Conservation (phyloP, 1,140 invertebrate species). For the Drosophila bipectinata region DNA sequence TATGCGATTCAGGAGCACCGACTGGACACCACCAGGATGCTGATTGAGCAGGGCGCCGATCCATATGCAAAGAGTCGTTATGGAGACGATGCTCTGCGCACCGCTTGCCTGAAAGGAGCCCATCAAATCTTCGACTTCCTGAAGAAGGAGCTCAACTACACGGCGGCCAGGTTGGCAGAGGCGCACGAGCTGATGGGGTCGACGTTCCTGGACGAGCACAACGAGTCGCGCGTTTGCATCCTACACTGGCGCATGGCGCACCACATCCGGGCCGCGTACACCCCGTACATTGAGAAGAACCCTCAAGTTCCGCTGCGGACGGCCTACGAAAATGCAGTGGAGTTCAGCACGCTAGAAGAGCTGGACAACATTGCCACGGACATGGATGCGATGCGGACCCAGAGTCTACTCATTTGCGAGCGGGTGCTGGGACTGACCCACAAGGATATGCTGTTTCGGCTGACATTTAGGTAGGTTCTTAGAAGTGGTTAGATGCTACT, state of each 20-base stretch:
- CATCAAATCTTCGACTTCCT: slow-evolving; percentile 92
- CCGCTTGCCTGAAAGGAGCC: slow-evolving; percentile 95
- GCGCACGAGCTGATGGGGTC: slow-evolving; percentile 90
- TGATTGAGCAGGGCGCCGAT: slow-evolving; percentile 92
- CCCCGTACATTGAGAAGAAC: slow-evolving; percentile 84
- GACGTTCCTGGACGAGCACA: slow-evolving; percentile 93
- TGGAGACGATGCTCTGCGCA: slow-evolving; percentile 95
- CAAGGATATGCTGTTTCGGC: slow-evolving; percentile 93
- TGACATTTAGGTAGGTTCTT: slow-evolving; percentile 79
- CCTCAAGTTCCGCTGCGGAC: slow-evolving; percentile 86
- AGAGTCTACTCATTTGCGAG: slow-evolving; percentile 93
- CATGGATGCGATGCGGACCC: slow-evolving; percentile 92
- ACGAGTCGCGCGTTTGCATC: slow-evolving; percentile 88
- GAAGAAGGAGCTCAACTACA: slow-evolving; percentile 87
- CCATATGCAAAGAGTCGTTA: slow-evolving; percentile 90
- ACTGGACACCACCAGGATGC: slow-evolving; percentile 92
- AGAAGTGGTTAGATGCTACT: neutral
- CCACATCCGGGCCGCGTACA: slow-evolving; percentile 84
- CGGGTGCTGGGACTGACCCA: slow-evolving; percentile 91
- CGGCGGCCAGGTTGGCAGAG: slow-evolving; percentile 89
- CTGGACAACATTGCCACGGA: slow-evolving; percentile 89
- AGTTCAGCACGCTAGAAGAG: slow-evolving; percentile 90
- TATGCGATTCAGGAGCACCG: slow-evolving; percentile 96
- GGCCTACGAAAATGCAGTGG: slow-evolving; percentile 87
- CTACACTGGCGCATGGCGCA: slow-evolving; percentile 89